Conservation (phyloP, 2,797 vertebrate species). For the Crypturellus tataupa region DNA sequence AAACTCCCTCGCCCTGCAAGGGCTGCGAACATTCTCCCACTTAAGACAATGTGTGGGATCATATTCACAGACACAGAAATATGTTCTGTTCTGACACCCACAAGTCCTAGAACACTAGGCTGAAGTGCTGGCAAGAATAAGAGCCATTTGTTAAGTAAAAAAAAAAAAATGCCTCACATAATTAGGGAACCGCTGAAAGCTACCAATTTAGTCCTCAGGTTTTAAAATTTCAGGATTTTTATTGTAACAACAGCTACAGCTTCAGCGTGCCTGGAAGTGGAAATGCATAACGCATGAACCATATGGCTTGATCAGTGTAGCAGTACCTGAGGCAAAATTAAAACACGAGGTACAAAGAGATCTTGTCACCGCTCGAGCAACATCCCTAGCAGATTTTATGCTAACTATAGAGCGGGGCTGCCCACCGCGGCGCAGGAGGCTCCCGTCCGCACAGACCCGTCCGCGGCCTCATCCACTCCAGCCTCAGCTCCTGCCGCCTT, state of each 20-base stretch:
- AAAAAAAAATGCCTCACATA: slow-evolving; percentile 68
- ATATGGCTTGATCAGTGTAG: rapidly evolving
- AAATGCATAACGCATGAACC: neutral
- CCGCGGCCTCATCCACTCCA: neutral
- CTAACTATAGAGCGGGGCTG: neutral
- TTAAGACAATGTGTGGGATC: slow-evolving; percentile 79
- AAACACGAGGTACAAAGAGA: neutral
- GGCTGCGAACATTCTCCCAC: slow-evolving; percentile 74
- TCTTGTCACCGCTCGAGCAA: rapidly evolving
- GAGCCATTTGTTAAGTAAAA: slow-evolving; percentile 74
- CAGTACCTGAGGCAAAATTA: neutral
- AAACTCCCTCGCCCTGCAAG: slow-evolving; percentile 50
- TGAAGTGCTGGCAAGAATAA: slow-evolving; percentile 77
- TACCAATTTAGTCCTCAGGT: slow-evolving; percentile 68
- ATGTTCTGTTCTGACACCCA: slow-evolving; percentile 81
- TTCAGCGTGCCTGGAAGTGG: neutral
- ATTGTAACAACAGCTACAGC: slow-evolving; percentile 37
- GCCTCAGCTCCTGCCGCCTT: neutral
- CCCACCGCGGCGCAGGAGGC: neutral
- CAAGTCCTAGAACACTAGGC: slow-evolving; percentile 70
- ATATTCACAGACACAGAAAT: slow-evolving; percentile 80
- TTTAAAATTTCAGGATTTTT: slow-evolving; percentile 12
- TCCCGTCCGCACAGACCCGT: neutral
- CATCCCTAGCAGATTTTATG: neutral
- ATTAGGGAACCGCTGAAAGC: slow-evolving; percentile 69